phyloP scores from a whole-genome alignment of 2,797 vertebrate species.

The Macrochelys suwanniensis region DNA sequence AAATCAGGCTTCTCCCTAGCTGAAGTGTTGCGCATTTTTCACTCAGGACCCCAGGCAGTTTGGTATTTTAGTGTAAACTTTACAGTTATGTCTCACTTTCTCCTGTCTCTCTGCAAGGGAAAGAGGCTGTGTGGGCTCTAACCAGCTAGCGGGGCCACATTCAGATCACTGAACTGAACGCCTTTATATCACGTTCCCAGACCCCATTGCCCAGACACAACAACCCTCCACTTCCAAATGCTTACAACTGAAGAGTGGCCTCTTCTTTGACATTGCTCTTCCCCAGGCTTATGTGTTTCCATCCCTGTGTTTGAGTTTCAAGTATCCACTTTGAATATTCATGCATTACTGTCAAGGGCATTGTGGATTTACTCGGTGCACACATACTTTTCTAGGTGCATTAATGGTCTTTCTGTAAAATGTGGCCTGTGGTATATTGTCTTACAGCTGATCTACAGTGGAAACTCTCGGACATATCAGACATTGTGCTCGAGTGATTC shows the following conservation, averaged over 20 bases:
- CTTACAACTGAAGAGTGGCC: background rate
- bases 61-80: background rate
- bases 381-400: background rate
- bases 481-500: background rate
- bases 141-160: accelerated
- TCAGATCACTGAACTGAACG: accelerated
- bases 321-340: background rate
- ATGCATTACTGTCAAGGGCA: background rate
- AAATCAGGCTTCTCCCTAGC: accelerated
- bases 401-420: background rate
- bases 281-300: background rate
- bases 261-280: background rate
- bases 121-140: background rate
- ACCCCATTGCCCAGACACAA: accelerated
- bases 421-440: background rate
- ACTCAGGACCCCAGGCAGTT: background rate
- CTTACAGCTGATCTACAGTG: background rate
- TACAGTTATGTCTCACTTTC: background rate
- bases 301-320: background rate
- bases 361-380: accelerated
- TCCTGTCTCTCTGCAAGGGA: background rate
- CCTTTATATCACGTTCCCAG: too few species aligned
- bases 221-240: accelerated
- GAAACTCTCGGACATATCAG: background rate
- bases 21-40: accelerated